Conservation (phyloP, 2,113 vertebrate species). For the Pycnonotus jocosus region DNA sequence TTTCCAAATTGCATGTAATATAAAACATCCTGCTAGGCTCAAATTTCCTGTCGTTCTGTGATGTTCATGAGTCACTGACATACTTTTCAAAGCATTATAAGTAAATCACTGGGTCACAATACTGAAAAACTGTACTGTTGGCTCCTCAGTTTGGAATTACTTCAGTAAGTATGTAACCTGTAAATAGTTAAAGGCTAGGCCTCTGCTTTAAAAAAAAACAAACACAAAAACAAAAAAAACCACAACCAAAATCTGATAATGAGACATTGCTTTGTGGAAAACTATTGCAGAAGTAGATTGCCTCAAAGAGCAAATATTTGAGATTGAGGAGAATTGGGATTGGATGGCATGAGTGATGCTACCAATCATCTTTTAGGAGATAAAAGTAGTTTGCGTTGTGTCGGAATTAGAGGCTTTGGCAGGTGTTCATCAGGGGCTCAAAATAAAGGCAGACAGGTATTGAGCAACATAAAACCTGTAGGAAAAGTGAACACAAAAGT, state of each 20-base stretch:
- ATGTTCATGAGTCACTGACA: background rate
- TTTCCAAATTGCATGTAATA: background rate
- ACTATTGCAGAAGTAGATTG: background rate
- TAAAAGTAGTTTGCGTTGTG: background rate
- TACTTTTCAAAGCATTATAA: background rate
- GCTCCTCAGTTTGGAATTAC: background rate
- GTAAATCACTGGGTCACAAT: background rate
- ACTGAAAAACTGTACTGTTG: background rate
- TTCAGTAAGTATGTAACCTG: background rate
- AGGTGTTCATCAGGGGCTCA: accelerated
- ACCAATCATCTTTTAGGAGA: background rate
- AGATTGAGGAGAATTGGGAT: background rate
- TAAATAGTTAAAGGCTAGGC: background rate
- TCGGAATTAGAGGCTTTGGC: background rate
- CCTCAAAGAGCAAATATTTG: background rate
- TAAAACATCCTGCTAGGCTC: background rate
- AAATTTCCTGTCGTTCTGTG: background rate
- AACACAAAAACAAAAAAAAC: too few relatives aligned
- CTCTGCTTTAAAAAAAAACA: background rate
- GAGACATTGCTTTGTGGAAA: background rate
- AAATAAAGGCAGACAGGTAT: background rate
- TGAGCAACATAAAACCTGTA: background rate
- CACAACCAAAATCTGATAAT: background rate
- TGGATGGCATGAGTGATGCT: background rate
- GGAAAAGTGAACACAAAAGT: background rate